A percentile compares a stretch with the other conserved stretches of the same genome.
Evolutionary conservation across 1,140 invertebrate species (phyloP).

Genomic region (Zaprionus ornatus): DNA sequence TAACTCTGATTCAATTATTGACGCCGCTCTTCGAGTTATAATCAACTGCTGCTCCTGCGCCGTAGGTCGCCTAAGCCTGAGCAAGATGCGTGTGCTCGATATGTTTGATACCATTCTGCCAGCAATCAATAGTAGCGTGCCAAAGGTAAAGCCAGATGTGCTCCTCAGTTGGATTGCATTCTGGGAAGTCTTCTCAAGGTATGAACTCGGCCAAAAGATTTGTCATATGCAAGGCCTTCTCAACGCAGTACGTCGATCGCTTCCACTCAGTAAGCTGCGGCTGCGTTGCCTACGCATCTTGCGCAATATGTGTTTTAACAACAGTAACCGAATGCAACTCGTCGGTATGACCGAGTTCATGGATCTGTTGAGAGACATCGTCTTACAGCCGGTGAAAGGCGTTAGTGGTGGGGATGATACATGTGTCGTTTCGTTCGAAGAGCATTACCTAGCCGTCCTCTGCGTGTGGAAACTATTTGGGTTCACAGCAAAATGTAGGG

Average conservation of each 20-base stretch:
- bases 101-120: conserved; percentile 77
- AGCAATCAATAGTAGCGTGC: background rate
- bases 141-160: conserved; percentile 82
- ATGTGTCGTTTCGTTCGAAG: conserved; percentile 40
- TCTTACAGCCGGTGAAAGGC: conserved; percentile 20
- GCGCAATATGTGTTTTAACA: conserved; percentile 75
- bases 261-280: conserved; percentile 27
- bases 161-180: conserved; percentile 84
- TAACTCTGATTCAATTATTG: conserved; percentile 28
- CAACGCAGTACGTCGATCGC: conserved; percentile 25
- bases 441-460: conserved; percentile 55
- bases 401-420: background rate
- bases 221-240: conserved; percentile 63
- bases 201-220: conserved; percentile 75
- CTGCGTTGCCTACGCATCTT: conserved; percentile 60
- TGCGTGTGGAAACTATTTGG: conserved; percentile 73
- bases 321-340: conserved; percentile 53
- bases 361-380: conserved; percentile 53
- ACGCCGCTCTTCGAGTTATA: conserved; percentile 57
- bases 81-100: conserved; percentile 80
- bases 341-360: conserved; percentile 45
- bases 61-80: conserved; percentile 62
- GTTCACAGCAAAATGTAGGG: conserved; percentile 63
- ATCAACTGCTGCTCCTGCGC: conserved; percentile 70
- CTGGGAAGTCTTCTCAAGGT: conserved; percentile 83